phyloP scores from a whole-genome alignment of 2,797 vertebrate species.

The Limnodromus scolopaceus region DNA sequence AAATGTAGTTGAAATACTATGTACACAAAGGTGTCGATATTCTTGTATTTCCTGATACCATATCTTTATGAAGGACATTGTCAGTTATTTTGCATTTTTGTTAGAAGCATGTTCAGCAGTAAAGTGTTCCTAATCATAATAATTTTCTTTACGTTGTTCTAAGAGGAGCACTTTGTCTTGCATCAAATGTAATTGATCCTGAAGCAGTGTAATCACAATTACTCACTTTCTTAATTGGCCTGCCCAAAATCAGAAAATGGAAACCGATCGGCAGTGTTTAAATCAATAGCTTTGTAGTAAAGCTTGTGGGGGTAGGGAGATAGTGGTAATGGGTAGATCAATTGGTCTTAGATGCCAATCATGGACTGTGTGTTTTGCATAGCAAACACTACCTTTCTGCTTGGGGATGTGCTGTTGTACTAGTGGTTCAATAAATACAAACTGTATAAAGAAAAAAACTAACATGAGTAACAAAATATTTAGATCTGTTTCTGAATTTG shows the following conservation, averaged over 20 bases:
- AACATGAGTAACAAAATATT: conserved; percentile 42
- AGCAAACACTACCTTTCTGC: conserved; percentile 76
- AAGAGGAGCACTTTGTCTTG: conserved; percentile 82
- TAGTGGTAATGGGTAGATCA: conserved; percentile 87
- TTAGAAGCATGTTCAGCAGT: conserved; percentile 42
- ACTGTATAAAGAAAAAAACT: not conserved
- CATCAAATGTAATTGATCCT: conserved; percentile 92
- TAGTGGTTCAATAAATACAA: conserved; percentile 61
- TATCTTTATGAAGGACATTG: not conserved
- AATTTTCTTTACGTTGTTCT: conserved; percentile 78
- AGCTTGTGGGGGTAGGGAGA: conserved; percentile 85
- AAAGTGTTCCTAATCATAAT: conserved; percentile 76
- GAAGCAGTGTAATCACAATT: conserved; percentile 94
- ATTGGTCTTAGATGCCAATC: conserved; percentile 87
- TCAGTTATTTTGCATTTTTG: conserved; percentile 58
- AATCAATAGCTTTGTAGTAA: conserved; percentile 94
- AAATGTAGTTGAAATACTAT: not conserved
- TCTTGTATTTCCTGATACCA: not conserved
- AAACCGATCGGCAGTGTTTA: conserved; percentile 89
- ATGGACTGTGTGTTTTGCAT: conserved; percentile 83
- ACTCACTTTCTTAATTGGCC: conserved; percentile 95
- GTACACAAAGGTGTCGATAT: not conserved
- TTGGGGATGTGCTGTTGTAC: conserved; percentile 59
- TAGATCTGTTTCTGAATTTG: not conserved
- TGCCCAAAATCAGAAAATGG: conserved; percentile 92